phyloP scores from a whole-genome alignment of 1,140 invertebrate species.

The Pogonomyrmex barbatus region DNA sequence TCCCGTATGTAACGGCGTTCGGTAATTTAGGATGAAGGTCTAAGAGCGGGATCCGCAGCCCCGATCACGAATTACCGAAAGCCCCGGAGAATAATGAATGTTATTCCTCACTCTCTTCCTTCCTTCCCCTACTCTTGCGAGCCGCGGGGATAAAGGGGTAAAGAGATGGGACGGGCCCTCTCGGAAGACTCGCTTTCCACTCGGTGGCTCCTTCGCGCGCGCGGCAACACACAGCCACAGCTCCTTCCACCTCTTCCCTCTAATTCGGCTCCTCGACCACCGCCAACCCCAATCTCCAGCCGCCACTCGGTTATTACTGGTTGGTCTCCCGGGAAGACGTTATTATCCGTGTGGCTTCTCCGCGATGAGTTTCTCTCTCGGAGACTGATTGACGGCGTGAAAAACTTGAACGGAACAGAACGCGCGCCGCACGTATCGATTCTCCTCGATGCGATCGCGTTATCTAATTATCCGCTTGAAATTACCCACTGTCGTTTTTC shows the following conservation, averaged over 20 bases:
- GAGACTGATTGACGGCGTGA: slow-evolving; percentile 75
- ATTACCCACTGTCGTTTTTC: slow-evolving; percentile 25
- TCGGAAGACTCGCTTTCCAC: slow-evolving; percentile 50
- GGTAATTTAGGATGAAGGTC: slow-evolving; percentile 53
- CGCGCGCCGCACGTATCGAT: slow-evolving; percentile 50
- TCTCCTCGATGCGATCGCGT: slow-evolving; percentile 30
- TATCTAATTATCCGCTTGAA: slow-evolving; percentile 56
- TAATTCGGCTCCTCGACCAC: slow-evolving; percentile 71
- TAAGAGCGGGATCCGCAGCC: slow-evolving; percentile 39
- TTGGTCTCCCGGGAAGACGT: slow-evolving; percentile 75
- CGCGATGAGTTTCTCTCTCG: slow-evolving; percentile 75
- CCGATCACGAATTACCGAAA: slow-evolving; percentile 61
- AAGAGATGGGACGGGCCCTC: slow-evolving; percentile 31
- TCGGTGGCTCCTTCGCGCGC: slow-evolving; percentile 42
- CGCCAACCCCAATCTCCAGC: slow-evolving; percentile 75
- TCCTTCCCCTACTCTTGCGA: background rate
- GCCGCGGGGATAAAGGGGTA: slow-evolving; percentile 39
- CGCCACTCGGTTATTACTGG: slow-evolving; percentile 77
- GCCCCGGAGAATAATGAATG: slow-evolving; percentile 59
- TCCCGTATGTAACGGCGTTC: slow-evolving; percentile 53
- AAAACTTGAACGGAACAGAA: slow-evolving; percentile 65
- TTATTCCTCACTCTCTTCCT: slow-evolving; percentile 49
- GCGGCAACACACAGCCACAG: background rate
- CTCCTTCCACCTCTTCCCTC: slow-evolving; percentile 35
- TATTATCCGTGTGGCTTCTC: slow-evolving; percentile 77